Percentiles rank a stretch among this genome's conserved stretches.
Evolutionary conservation across 2,113 vertebrate species (phyloP).

Genomic region (Heterotilapia buettikoferi): DNA sequence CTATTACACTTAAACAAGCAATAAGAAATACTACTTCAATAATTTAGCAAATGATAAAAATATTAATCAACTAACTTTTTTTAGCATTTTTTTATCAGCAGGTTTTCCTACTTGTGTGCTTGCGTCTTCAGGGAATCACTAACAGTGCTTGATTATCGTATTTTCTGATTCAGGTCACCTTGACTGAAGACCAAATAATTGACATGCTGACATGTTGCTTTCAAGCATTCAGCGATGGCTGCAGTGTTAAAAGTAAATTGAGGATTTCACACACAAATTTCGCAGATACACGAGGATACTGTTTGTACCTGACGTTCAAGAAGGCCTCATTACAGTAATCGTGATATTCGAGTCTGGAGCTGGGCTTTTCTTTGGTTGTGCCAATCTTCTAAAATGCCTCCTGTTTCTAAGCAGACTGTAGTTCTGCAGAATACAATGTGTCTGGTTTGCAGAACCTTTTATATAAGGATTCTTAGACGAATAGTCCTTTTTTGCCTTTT

Average conservation of each 20-base stretch:
- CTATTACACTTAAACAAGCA: background rate
- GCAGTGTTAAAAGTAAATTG: background rate
- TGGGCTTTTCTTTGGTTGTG: background rate
- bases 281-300: background rate
- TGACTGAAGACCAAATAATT: conserved; percentile 7
- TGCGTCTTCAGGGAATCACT: background rate
- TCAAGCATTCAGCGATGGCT: background rate
- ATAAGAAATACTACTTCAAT: background rate
- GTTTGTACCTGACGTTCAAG: background rate
- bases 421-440: background rate
- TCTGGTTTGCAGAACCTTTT: background rate
- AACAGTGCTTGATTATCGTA: background rate
- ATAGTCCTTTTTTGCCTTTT: background rate
- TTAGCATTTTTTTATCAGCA: background rate
- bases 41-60: background rate
- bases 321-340: background rate
- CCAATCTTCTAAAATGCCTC: background rate
- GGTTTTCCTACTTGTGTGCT: background rate
- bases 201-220: conserved; percentile 16
- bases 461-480: background rate
- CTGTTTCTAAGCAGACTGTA: background rate
- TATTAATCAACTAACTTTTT: background rate
- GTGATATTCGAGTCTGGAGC: background rate
- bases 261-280: background rate
- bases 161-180: conserved; percentile 18